Percentiles rank a stretch among this genome's conserved stretches.
Conservation (phyloP, 2,888 invertebrate genomes). For the Criorhina ranunculi region DNA sequence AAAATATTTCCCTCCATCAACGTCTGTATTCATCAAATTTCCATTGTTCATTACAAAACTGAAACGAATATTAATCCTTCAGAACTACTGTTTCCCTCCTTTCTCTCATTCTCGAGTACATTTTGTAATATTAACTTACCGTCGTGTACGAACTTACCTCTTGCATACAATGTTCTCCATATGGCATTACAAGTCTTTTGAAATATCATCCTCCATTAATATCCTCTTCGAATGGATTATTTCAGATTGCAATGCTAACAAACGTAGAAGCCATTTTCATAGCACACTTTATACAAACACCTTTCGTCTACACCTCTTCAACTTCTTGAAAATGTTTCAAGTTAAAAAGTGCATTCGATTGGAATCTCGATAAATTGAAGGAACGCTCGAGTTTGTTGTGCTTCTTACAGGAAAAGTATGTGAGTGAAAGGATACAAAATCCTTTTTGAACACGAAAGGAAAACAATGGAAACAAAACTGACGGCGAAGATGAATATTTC, state of each 20-base stretch:
- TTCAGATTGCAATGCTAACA: constrained; percentile 17
- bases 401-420: constrained; percentile 38
- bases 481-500: constrained; percentile 14
- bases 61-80: background rate
- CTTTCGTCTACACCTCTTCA: background rate
- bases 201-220: constrained; percentile 45
- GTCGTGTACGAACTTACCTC: background rate
- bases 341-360: constrained; percentile 63
- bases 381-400: constrained; percentile 13
- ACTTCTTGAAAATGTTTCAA: constrained; percentile 2
- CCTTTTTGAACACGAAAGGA: background rate
- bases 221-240: constrained; percentile 25
- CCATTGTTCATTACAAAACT: constrained; percentile 5
- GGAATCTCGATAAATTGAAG: constrained; percentile 57
- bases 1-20: background rate
- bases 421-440: constrained; percentile 27
- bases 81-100: no score
- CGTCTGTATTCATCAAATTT: constrained; percentile 2
- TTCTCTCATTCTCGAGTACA: background rate
- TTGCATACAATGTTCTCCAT: background rate
- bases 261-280: constrained; percentile 19
- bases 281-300: background rate
- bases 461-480: constrained; percentile 3
- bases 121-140: background rate
- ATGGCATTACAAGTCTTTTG: constrained; percentile 23